Base-by-base conservation (phyloP, 2,797 vertebrate species). In the Microchirus variegatus region DNA sequence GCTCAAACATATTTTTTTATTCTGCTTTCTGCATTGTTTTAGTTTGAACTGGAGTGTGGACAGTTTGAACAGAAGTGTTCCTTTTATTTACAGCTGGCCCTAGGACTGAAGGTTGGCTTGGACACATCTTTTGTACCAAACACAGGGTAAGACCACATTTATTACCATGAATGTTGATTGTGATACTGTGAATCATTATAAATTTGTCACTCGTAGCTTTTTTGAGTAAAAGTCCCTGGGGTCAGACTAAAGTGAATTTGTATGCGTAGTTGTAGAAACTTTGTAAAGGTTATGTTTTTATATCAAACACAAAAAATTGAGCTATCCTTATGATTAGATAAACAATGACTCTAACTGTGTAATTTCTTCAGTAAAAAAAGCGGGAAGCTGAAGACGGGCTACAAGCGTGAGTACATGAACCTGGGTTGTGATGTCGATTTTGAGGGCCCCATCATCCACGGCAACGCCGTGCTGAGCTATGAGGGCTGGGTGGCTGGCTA, bases 91-190 rank as follows among this genome's bases (percentile, higher is more conserved):
- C 92, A 98, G 97, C 83, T 98, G 81, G 88, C 93, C 69, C 91
- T 93, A 62, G 97, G 97, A 57, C 82, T 98, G 89, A 97, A 97
- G 90, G 80, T 98, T 51, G 93, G 92, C 47, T 70, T 98, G 85
- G 96, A 98, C 59, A 96, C 95, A 43, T 95, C 95, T 70, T 98
- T 98, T 90, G 97, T 98, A 85, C 97, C 97, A 55, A 98, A 98
- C 87, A 99, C 97, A 72, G 96, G 96, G 97, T 98, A 90, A 95
- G 90, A 52, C 15, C 5, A 4, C 47, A 49, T 9, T 31, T 8
- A 49, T 49, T 26, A 26, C 19, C 14, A 9, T 49, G 19, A 15
- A 31, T 22, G 13, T 6, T 31, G 31, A 31, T 8, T 31, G 22
- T 1, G 31, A 31, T 8, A 31, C 5, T 31, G 31, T 31, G 31